Evolutionary conservation across 2,797 vertebrate species (phyloP).

Genomic region (Lepilemur septentrionalis): DNA sequence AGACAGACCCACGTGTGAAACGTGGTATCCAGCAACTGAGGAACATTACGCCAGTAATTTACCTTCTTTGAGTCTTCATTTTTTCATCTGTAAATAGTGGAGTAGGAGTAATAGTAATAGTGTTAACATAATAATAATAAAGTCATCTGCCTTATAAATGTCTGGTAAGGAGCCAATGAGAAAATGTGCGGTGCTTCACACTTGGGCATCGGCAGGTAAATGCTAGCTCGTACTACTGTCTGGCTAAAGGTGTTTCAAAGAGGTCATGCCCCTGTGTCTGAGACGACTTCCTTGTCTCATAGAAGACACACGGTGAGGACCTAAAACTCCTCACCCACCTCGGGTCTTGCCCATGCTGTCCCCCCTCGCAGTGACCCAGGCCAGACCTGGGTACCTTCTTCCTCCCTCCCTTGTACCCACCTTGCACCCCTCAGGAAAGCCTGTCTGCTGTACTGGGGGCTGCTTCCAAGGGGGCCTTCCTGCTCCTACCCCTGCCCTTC

Average conservation of each 20-base stretch:
- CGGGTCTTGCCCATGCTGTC: rapidly evolving
- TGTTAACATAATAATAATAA: neutral
- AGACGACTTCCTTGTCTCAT: neutral
- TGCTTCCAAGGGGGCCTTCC: neutral
- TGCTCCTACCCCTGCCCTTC: neutral
- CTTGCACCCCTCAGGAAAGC: neutral
- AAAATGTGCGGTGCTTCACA: neutral
- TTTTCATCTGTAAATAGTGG: neutral
- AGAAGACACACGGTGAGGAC: neutral
- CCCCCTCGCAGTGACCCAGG: neutral
- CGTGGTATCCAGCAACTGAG: neutral
- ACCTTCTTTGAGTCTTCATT: neutral
- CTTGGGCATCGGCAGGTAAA: neutral
- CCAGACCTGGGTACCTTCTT: neutral
- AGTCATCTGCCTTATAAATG: neutral
- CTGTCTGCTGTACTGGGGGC: neutral
- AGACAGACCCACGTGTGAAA: neutral
- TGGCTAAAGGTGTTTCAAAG: neutral
- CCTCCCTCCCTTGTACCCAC: neutral
- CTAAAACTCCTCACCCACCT: neutral
- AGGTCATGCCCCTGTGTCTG: neutral
- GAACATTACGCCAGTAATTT: neutral
- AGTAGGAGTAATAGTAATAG: neutral
- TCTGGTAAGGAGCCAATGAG: neutral
- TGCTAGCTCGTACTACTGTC: neutral